Evolutionary conservation across 2,797 vertebrate genomes (phyloP).

Genomic region (Cephalopachus bancanus): DNA sequence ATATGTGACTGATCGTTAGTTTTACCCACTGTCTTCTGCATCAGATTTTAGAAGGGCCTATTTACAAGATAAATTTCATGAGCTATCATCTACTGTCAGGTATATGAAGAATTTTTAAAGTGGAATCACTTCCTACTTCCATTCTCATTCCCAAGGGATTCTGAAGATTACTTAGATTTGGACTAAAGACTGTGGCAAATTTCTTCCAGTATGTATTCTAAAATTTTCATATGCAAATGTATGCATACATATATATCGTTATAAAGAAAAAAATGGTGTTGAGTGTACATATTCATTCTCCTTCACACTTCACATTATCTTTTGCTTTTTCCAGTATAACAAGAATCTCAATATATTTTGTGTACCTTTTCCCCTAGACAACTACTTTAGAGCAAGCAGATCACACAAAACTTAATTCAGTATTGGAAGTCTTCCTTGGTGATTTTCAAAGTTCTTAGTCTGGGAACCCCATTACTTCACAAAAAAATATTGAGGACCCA

Average conservation of each 20-base stretch:
- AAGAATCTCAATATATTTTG: background rate
- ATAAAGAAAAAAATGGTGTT: background rate
- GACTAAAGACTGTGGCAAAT: background rate
- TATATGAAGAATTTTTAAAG: background rate
- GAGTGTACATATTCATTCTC: background rate
- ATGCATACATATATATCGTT: background rate
- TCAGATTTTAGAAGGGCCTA: background rate
- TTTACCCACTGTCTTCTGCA: background rate
- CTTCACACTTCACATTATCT: background rate
- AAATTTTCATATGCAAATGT: background rate
- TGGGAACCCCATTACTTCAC: background rate
- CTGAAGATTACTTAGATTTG: slow-evolving; percentile 1
- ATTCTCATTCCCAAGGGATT: background rate
- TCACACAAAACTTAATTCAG: background rate
- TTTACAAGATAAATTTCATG: background rate
- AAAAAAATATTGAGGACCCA: background rate
- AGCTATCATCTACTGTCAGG: background rate
- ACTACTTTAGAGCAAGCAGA: background rate
- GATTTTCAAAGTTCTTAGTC: background rate
- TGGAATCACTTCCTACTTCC: background rate
- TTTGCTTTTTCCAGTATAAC: background rate
- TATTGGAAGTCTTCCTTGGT: background rate
- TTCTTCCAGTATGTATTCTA: background rate
- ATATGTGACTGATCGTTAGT: background rate
- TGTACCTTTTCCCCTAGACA: background rate